Evolutionary conservation across 2,113 vertebrate species (phyloP), one percentile per base, ranked within the genome.

Genomic region (Cygnus atratus): DNA sequence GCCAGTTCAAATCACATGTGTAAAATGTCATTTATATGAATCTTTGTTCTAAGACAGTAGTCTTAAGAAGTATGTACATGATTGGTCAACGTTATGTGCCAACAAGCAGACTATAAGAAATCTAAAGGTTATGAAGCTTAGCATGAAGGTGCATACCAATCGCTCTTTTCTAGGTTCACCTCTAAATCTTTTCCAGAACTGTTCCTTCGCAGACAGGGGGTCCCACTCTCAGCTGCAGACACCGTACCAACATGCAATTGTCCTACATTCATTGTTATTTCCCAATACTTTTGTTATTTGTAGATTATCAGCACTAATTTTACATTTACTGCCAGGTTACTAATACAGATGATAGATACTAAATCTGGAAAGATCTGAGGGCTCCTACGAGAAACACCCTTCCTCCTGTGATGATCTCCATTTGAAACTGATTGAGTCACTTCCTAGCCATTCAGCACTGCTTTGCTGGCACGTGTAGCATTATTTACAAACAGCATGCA

Each of bases 191-290:
- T 21, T 39, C 48, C 46, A 62, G 52, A 44, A 13, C 52, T 16
- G 35, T 46, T 57, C 35, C 35, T 18, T 31, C 13, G 31, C 25
- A 18, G 14, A 13, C 31, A 21, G 55, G 21, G 21, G 20, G 41
- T 29, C 41, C 61, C 33, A 18, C 25, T 8, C 59, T 24, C 50
- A 11, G 5, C 33, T 7, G 33, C 24, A 24, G 37, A 46, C 31
- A 50, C 35, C 21, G 4, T 4, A 24, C 37, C 22, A 68, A 7
- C 26, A 6, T 9, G 3, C 33, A 7, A 4, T 1, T 11, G n/a
- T 15, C 24, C 39, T 13, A 19, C 0, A 3, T 33, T 35, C 39
- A 18, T 11, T 1, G 0, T 9, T 18, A 3, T 10, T 63, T 24
- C 44, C 66, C 54, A 21, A 2, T 13, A 11, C 21, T 55, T 44